These are phyloP conservation scores for Andrena bucephala DNA, from an alignment of 2,888 invertebrate genomes.

Conservation along the genomic window DNA sequence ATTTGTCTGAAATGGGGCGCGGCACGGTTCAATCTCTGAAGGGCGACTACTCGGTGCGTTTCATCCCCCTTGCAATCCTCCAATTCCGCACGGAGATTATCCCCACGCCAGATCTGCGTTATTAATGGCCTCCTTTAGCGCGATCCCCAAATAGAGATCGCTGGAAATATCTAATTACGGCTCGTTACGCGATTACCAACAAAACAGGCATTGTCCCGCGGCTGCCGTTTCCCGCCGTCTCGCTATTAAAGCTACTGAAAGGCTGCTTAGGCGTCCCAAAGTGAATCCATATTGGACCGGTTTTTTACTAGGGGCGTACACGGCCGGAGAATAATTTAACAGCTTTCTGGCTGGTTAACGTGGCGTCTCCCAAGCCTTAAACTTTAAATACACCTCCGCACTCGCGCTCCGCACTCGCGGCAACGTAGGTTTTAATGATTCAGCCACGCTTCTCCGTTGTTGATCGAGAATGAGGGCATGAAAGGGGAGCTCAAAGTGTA, in stretches of 20 bases:
- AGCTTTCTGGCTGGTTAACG: no score
- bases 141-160: constrained; percentile 48
- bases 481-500: no score
- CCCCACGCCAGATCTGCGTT: constrained; percentile 57
- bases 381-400: no score
- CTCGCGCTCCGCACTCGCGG: no score
- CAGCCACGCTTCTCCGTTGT: no score
- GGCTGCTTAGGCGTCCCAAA: no score
- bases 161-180: constrained; percentile 59
- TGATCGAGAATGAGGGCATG: no score
- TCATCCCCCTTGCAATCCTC: constrained; percentile 54
- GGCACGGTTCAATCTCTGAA: constrained; percentile 49
- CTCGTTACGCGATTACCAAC: constrained; percentile 48
- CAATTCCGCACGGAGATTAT: constrained; percentile 57
- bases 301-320: no score
- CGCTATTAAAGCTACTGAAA: neutral
- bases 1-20: constrained; percentile 43
- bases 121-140: constrained; percentile 58
- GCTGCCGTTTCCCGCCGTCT: neutral
- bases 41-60: constrained; percentile 48
- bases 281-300: no score
- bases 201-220: constrained; percentile 28
- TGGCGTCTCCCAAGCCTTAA: no score
- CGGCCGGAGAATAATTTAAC: no score
- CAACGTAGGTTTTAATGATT: no score